Evolutionary conservation across 2,797 vertebrate species (phyloP).

Genomic region (Pogonophryne albipinna): DNA sequence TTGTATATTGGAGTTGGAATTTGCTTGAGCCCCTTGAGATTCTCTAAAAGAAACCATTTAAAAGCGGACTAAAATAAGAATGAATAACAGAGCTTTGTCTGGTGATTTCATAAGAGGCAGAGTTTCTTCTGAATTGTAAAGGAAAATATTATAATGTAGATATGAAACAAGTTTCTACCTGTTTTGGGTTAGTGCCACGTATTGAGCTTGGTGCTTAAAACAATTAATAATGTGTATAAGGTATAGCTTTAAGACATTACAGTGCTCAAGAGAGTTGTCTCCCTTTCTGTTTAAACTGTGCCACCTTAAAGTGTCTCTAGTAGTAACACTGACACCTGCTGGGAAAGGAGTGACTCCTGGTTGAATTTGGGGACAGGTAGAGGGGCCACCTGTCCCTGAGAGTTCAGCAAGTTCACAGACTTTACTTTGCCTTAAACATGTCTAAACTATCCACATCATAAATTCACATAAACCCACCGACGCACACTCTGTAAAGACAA

Average conservation of each 20-base stretch:
- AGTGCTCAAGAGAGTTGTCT: slow-evolving; percentile 12
- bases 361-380: slow-evolving; percentile 37
- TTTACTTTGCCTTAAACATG: slow-evolving; percentile 50
- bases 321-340: slow-evolving; percentile 86
- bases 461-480: slow-evolving; percentile 42
- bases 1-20: slow-evolving; percentile 36
- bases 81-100: slow-evolving; percentile 7
- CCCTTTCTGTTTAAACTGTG: slow-evolving; percentile 42
- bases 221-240: not conserved
- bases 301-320: slow-evolving; percentile 55
- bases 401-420: not conserved
- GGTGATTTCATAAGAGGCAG: slow-evolving; percentile 23
- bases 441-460: slow-evolving; percentile 42
- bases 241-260: slow-evolving; percentile 12
- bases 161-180: slow-evolving; percentile 42
- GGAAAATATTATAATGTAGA: not conserved
- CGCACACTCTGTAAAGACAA: slow-evolving; percentile 26
- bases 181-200: slow-evolving; percentile 38
- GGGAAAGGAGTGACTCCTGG: slow-evolving; percentile 74
- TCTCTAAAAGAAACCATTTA: slow-evolving; percentile 22
- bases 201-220: not conserved
- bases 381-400: slow-evolving; percentile 24
- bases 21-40: slow-evolving; percentile 19
- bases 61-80: slow-evolving; percentile 3
- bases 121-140: not conserved